phyloP scores from a whole-genome alignment of 2,888 invertebrate genomes.

The Stenodema calcarata region DNA sequence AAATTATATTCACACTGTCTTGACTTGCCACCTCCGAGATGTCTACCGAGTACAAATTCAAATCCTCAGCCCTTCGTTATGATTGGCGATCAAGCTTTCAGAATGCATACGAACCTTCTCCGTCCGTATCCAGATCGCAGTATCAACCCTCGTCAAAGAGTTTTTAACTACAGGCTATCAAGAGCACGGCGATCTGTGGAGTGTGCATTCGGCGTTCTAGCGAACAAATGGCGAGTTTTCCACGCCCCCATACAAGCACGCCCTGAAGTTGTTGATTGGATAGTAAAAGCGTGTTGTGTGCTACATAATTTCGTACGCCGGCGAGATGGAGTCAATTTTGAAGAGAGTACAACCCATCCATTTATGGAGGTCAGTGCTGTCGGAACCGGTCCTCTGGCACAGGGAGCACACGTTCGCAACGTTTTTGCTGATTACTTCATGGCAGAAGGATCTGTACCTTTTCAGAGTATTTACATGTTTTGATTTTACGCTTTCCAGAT shows the following conservation, averaged over 20 bases:
- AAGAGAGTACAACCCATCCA: conserved; percentile 43
- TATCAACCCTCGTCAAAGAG: conserved; percentile 14
- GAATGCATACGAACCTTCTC: conserved; percentile 12
- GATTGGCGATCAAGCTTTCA: conserved; percentile 19
- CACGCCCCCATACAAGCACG: conserved; percentile 6
- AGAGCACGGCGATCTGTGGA: conserved; percentile 20
- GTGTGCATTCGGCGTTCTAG: conserved; percentile 19
- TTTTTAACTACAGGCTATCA: conserved; percentile 23
- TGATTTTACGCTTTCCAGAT: background rate
- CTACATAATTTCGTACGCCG: conserved; percentile 1
- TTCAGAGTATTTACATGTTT: background rate
- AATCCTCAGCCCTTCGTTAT: conserved; percentile 22
- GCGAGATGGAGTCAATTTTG: conserved; percentile 23
- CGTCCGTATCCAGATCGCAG: conserved; percentile 1
- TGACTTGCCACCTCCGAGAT: conserved; percentile 50
- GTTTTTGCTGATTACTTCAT: conserved; percentile 3
- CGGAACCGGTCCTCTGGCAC: background rate
- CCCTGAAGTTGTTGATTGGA: background rate
- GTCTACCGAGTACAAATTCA: conserved; percentile 41
- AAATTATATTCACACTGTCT: conserved; percentile 50
- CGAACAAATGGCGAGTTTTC: conserved; percentile 31
- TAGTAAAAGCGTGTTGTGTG: conserved; percentile 19
- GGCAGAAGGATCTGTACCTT: background rate
- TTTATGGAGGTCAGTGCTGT: background rate
- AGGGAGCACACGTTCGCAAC: background rate